phyloP scores from a whole-genome alignment of 1,140 invertebrate genomes.

The Condylostylus longicornis region DNA sequence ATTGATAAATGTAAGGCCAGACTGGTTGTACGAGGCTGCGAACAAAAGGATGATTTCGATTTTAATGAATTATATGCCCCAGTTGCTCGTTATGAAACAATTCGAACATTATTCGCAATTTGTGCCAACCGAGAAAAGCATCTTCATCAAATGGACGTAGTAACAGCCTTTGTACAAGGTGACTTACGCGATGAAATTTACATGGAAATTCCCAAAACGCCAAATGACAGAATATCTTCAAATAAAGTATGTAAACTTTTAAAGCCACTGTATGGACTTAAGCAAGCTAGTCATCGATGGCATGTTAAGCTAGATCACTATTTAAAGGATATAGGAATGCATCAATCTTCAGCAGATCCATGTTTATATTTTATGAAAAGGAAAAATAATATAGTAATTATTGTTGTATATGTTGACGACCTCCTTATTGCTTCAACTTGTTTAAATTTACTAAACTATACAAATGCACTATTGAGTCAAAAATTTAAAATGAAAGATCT shows the following conservation, averaged over 20 bases:
- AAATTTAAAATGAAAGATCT: conserved; percentile 5
- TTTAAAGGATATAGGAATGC: conserved; percentile 15
- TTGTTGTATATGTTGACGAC: conserved; percentile 29
- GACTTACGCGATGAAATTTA: conserved; percentile 29
- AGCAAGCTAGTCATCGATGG: conserved; percentile 23
- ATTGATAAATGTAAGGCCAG: conserved; percentile 28
- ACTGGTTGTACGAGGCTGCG: conserved; percentile 24
- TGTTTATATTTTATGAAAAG: conserved; percentile 21
- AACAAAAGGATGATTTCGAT: conserved; percentile 18
- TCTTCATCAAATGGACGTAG: conserved; percentile 6
- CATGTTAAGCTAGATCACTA: conserved; percentile 17
- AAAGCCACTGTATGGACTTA: conserved; percentile 29
- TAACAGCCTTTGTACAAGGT: conserved; percentile 16
- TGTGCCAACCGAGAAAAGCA: conserved; percentile 8
- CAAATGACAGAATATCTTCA: background rate
- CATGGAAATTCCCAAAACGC: conserved; percentile 21
- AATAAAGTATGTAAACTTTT: conserved; percentile 19
- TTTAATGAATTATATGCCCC: conserved; percentile 27
- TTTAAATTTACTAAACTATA: conserved; percentile 1
- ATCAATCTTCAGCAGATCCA: conserved; percentile 15
- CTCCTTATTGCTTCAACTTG: conserved; percentile 23
- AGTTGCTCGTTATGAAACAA: conserved; percentile 5
- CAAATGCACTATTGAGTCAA: conserved; percentile 4
- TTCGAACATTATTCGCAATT: conserved; percentile 5
- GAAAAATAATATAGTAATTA: conserved; percentile 12